phyloP scores from a whole-genome alignment of 2,888 invertebrate genomes.

The Galerucella nymphaeae region DNA sequence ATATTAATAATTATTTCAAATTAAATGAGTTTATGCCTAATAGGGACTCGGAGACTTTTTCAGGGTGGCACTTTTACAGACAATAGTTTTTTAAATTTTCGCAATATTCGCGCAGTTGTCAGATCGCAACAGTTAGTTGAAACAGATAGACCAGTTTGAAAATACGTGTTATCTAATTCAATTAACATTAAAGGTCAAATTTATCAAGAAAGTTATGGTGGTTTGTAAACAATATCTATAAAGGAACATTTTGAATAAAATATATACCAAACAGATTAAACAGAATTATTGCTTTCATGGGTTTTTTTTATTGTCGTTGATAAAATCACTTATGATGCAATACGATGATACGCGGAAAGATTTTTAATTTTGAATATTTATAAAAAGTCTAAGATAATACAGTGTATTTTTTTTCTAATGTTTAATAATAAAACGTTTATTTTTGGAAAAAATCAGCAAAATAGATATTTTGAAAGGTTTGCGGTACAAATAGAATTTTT shows the following conservation, averaged over 20 bases:
- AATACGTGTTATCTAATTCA: not conserved
- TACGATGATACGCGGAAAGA: not conserved
- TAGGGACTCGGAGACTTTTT: too few relatives aligned
- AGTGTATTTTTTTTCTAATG: too few relatives aligned
- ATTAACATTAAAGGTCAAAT: conserved; percentile 1
- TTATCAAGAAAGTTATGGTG: conserved; percentile 1
- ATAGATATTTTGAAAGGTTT: too few relatives aligned
- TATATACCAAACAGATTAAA: not conserved
- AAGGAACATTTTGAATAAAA: not conserved
- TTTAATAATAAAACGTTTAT: too few relatives aligned
- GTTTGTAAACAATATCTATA: not conserved
- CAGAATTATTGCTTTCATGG: not conserved
- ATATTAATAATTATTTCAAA: too few relatives aligned
- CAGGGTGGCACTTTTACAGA: too few relatives aligned
- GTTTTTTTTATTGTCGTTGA: not conserved
- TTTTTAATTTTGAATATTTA: not conserved
- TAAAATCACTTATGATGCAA: not conserved
- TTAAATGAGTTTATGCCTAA: too few relatives aligned
- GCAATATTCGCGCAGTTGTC: too few relatives aligned
- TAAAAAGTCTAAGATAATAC: too few relatives aligned
- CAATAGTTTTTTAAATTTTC: too few relatives aligned
- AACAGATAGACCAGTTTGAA: not conserved
- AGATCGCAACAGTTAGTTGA: not conserved
- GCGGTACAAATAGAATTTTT: too few relatives aligned
- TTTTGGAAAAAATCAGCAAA: too few relatives aligned